Percentiles rank a stretch among this genome's conserved stretches.
These are phyloP conservation scores for Emberiza fucata DNA, from an alignment of 2,113 vertebrate species.

Conservation along the genomic window DNA sequence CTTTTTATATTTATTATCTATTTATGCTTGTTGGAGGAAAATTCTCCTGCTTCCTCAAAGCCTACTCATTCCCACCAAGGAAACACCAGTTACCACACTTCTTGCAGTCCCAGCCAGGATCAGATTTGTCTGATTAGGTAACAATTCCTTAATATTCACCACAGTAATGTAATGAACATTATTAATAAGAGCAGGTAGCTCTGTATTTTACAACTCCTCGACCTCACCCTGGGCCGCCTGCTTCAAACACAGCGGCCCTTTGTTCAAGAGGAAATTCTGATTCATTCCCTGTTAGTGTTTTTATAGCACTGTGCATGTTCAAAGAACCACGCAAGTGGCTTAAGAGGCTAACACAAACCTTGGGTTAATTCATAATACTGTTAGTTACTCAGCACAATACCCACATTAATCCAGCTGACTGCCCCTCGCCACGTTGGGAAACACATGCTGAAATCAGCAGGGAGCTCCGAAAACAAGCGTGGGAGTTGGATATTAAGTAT, in stretches of 20 bases:
- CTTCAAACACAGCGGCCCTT: background rate
- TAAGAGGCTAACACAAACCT: background rate
- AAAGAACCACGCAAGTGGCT: background rate
- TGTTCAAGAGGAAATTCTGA: background rate
- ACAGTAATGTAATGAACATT: background rate
- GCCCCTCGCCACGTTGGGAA: slow-evolving; percentile 1
- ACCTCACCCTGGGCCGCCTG: background rate
- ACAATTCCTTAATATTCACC: background rate
- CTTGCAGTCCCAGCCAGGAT: background rate
- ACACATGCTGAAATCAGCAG: slow-evolving; percentile 33
- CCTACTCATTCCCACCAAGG: background rate
- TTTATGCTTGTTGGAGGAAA: background rate
- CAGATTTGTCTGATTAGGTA: background rate
- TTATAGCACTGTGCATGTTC: background rate
- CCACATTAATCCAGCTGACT: background rate
- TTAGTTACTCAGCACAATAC: slow-evolving; percentile 5
- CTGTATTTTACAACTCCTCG: background rate
- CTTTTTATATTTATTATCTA: background rate
- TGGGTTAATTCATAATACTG: slow-evolving; percentile 28
- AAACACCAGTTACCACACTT: background rate
- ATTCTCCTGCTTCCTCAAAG: background rate
- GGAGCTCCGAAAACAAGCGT: background rate
- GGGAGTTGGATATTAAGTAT: background rate
- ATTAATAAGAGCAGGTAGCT: slow-evolving; percentile 1
- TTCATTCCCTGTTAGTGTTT: background rate